Conservation (phyloP, 1,140 invertebrate species). For the Lepidurus couesii region DNA sequence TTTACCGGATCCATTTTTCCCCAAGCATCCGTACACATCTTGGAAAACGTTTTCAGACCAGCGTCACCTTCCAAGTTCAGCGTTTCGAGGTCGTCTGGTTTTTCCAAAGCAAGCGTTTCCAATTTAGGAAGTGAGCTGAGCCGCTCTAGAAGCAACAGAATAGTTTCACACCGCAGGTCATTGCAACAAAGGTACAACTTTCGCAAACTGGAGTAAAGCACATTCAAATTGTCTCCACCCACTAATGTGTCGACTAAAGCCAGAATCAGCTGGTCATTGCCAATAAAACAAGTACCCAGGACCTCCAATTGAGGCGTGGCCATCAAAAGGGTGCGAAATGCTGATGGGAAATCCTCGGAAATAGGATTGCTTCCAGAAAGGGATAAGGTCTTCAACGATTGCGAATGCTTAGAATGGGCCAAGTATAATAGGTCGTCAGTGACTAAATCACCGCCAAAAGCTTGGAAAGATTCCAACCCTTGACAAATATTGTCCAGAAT, state of each 20-base stretch:
- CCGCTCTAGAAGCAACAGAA: background rate
- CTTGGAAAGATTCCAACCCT: conserved; percentile 26
- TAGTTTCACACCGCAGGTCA: background rate
- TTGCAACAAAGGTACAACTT: background rate
- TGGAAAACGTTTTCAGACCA: too few species aligned
- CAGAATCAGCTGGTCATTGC: conserved; percentile 22
- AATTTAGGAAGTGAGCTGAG: too few species aligned
- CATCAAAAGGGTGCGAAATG: background rate
- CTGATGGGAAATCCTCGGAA: background rate
- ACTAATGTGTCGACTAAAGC: background rate
- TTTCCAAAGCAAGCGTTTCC: too few species aligned
- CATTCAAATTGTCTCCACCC: background rate
- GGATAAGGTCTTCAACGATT: conserved; percentile 23
- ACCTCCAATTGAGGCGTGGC: background rate
- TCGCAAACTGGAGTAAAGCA: background rate
- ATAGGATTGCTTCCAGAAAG: conserved; percentile 23
- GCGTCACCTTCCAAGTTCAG: too few species aligned
- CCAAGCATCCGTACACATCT: too few species aligned
- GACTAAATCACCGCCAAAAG: background rate
- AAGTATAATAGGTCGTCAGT: conserved; percentile 26
- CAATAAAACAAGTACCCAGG: conserved; percentile 27
- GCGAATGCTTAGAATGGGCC: conserved; percentile 14
- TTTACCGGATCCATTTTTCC: too few species aligned
- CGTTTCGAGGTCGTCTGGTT: too few species aligned
- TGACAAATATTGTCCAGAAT: background rate